Conservation (phyloP, 1,140 invertebrate species). For the Drosophila orena region DNA sequence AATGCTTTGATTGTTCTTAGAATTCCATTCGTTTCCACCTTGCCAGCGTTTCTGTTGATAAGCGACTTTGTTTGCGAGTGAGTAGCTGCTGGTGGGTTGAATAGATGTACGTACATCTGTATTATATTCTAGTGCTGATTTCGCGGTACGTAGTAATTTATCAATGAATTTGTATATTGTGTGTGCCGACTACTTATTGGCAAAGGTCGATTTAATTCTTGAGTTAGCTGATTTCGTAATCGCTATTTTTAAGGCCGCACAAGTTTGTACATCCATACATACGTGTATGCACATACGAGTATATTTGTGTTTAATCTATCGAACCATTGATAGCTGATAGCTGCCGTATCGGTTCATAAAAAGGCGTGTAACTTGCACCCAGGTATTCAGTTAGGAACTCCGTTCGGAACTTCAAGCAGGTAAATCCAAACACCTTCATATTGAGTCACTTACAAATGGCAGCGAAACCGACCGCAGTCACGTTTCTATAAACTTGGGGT, state of each 20-base stretch:
- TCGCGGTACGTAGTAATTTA: constrained; percentile 71
- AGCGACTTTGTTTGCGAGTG: constrained; percentile 18
- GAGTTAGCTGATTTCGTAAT: constrained; percentile 52
- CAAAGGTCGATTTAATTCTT: constrained; percentile 26
- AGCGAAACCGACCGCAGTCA: background rate
- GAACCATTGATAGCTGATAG: constrained; percentile 12
- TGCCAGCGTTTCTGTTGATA: constrained; percentile 55
- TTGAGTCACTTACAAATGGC: constrained; percentile 1
- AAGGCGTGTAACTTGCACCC: background rate
- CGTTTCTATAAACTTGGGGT: constrained; percentile 12
- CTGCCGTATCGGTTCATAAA: constrained; percentile 34
- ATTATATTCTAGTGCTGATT: constrained; percentile 13
- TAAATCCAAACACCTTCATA: constrained; percentile 1
- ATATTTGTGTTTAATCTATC: constrained; percentile 36
- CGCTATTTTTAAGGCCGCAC: constrained; percentile 50
- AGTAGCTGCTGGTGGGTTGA: constrained; percentile 2
- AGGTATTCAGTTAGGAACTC: constrained; percentile 35
- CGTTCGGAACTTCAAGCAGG: constrained; percentile 1
- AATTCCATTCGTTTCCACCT: constrained; percentile 68
- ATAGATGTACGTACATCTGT: background rate
- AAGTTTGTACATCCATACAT: too few relatives aligned
- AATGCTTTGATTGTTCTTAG: constrained; percentile 79
- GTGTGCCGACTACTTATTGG: constrained; percentile 18
- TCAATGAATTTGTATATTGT: constrained; percentile 65
- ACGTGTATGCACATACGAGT: too few relatives aligned